These are phyloP conservation scores for Cephalopholis sonnerati DNA, from an alignment of 2,113 vertebrate species.

Conservation along the genomic window DNA sequence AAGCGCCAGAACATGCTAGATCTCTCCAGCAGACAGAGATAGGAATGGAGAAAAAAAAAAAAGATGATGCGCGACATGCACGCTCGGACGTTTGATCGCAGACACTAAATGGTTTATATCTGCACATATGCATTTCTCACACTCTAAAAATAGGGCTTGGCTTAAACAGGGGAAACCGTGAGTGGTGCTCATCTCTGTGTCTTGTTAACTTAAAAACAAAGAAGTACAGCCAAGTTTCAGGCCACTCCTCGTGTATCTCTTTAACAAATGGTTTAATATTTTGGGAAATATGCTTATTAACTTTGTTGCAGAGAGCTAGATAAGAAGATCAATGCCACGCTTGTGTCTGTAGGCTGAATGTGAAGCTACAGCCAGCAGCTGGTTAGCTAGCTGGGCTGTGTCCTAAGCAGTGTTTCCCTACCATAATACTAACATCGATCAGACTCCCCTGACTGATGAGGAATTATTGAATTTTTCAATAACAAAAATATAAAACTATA, in stretches of 20 bases:
- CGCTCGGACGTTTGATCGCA: neutral
- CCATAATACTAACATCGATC: too few species aligned
- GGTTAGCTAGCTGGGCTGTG: neutral
- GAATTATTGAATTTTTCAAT: too few species aligned
- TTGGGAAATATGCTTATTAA: neutral
- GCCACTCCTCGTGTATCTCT: conserved; percentile 1
- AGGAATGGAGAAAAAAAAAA: neutral
- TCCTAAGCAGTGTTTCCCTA: neutral
- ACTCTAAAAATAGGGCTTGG: neutral
- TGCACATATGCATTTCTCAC: conserved; percentile 3
- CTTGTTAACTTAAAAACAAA: conserved; percentile 22
- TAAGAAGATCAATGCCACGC: neutral
- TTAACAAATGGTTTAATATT: neutral
- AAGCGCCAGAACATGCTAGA: neutral
- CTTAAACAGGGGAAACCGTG: conserved; percentile 13
- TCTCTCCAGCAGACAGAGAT: conserved; percentile 1
- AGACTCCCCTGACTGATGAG: too few species aligned
- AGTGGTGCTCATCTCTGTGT: conserved; percentile 20
- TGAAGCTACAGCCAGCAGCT: neutral
- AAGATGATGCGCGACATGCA: too few species aligned
- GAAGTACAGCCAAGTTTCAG: conserved; percentile 9
- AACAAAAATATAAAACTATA: too few species aligned
- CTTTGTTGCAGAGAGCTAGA: neutral
- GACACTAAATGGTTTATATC: neutral
- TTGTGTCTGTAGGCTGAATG: neutral